Percentiles rank a stretch among this genome's conserved stretches.
Conservation (phyloP, 2,888 invertebrate species). For the Agrochola litura region DNA sequence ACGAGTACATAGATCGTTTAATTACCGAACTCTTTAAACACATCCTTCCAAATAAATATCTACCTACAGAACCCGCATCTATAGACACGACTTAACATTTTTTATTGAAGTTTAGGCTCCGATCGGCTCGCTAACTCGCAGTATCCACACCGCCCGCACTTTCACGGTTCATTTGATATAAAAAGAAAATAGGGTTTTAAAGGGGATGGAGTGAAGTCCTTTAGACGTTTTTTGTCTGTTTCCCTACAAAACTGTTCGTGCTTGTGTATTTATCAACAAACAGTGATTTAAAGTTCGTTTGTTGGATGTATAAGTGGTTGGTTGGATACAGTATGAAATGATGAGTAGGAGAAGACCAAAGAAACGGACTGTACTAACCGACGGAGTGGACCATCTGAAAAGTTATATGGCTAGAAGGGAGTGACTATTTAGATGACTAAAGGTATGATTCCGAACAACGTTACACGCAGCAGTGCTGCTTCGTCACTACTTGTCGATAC, state of each 20-base stretch:
- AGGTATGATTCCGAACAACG: too few species aligned
- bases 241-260: conserved; percentile 79
- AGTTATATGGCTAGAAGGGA: too few species aligned
- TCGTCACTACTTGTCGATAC: too few species aligned
- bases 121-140: conserved; percentile 58
- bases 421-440: too few species aligned
- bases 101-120: conserved; percentile 52
- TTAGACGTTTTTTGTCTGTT: conserved; percentile 71
- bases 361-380: too few species aligned
- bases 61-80: conserved; percentile 51
- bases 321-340: not conserved
- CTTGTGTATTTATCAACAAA: conserved; percentile 79
- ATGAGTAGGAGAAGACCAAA: not conserved
- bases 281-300: conserved; percentile 75
- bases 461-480: too few species aligned
- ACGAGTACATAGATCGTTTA: not conserved
- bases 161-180: conserved; percentile 83
- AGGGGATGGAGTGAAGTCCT: conserved; percentile 78
- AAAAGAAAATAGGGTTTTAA: conserved; percentile 85
- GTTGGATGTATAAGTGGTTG: conserved; percentile 25
- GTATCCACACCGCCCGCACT: conserved; percentile 78
- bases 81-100: conserved; percentile 36
- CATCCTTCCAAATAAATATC: not conserved
- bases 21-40: conserved; percentile 1
- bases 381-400: too few species aligned